A percentile compares a stretch with the other conserved stretches of the same genome.
These are phyloP conservation scores for Plestiodon gilberti DNA, from an alignment of 2,113 vertebrate genomes.

Conservation along the genomic window DNA sequence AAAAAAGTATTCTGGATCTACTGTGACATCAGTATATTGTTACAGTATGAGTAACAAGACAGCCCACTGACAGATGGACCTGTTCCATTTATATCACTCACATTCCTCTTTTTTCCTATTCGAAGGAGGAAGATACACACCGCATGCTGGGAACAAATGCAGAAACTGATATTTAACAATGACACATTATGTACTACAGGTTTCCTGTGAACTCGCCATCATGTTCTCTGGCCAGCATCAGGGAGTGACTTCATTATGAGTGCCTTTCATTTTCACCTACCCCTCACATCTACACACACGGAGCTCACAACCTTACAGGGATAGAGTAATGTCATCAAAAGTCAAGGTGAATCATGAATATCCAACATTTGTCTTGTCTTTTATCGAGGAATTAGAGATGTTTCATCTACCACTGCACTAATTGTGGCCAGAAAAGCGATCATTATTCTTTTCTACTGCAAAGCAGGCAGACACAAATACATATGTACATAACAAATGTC, in stretches of 20 bases:
- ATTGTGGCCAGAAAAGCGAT: conserved; percentile 35
- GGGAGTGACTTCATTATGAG: not conserved
- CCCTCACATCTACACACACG: not conserved
- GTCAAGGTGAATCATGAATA: not conserved
- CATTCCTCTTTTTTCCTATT: not conserved
- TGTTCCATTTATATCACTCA: not conserved
- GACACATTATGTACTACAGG: not conserved
- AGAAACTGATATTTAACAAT: conserved; percentile 40
- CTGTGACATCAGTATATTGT: conserved; percentile 37
- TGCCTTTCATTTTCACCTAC: conserved; percentile 1
- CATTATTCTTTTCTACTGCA: conserved; percentile 3
- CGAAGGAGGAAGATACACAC: not conserved
- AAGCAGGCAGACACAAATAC: not conserved
- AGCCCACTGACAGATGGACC: conserved; percentile 49
- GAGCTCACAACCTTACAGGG: not conserved
- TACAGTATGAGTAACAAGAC: conserved; percentile 50
- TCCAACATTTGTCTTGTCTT: not conserved
- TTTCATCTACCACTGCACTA: conserved; percentile 16
- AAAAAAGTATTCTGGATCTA: conserved; percentile 27
- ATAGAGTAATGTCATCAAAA: not conserved
- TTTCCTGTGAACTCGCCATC: not conserved
- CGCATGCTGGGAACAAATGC: fast-evolving
- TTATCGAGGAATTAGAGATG: not conserved
- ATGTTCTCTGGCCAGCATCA: not conserved
- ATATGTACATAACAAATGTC: not conserved